Evolutionary conservation across 1,140 invertebrate genomes (phyloP), one percentile per base, ranked within the genome.

Genomic region (Saccostrea glomerata): DNA sequence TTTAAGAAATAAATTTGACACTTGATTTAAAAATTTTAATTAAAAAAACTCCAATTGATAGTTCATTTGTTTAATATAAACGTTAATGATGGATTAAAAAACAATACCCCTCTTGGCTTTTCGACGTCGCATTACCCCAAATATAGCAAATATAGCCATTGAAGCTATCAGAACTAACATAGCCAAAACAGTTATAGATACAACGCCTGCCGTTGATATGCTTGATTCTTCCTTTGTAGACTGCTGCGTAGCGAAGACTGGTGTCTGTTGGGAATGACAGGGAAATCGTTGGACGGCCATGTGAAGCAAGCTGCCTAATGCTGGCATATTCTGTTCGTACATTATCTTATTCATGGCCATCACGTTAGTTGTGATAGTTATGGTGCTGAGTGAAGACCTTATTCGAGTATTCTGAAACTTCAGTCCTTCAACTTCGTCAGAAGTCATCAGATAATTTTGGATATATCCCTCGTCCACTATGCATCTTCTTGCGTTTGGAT

Each of bases 291-390:
- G 55, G 9, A 55, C 23, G 11, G 82, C 25, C 70, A 77, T 77
- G 13, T 12, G 70, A 30, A 77, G 70, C 23, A 77, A 15, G 70
- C 70, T 77, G 5, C 36, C 25, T 30, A 77, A 77, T 15, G 70
- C 70, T 30, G 70, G 70, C 70, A 77, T 77, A 36, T 77, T 77
- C 25, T 30, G 70, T 11, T 77, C 70, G 30, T 77, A 77, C 23
- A 84, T 84, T 54, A 55, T 15, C 20, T 54, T 84, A 23, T 84
- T 84, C 82, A 84, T 84, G 5, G 40, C 47, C 82, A 54, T 84
- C 6, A 84, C 17, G 2, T 36, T 6, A 20, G 55, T 84, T 20
- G 17, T 84, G 4, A 54, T 54, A 20, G 40, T 25, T n/a, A n/a
- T 6, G 15, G 40, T 25, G 20, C 20, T 84, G 36, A 20, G 7